These are phyloP conservation scores for Arizona elegans DNA, from an alignment of 2,113 vertebrate species.

Conservation along the genomic window DNA sequence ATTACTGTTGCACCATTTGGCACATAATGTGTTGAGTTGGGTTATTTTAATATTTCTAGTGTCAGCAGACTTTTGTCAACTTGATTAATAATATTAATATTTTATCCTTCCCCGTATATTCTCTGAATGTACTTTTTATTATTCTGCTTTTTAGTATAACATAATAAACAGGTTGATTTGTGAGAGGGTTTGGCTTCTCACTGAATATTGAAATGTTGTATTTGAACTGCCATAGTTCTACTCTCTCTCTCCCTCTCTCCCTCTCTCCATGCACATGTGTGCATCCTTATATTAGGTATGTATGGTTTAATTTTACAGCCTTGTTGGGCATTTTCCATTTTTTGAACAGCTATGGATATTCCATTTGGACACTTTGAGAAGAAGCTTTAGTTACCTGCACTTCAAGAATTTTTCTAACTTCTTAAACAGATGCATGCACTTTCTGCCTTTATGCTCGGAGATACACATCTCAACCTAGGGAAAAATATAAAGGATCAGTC, in stretches of 20 bases:
- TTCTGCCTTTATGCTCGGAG: not conserved
- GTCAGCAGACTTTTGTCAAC: not conserved
- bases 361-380: not conserved
- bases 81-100: slow-evolving; percentile 13
- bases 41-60: not conserved
- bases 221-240: not conserved
- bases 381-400: not conserved
- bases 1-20: fast-evolving
- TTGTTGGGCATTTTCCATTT: not conserved
- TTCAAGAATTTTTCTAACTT: not conserved
- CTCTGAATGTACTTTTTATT: not conserved
- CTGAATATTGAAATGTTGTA: not conserved
- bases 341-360: not conserved
- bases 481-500: not conserved
- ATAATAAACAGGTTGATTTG: fast-evolving
- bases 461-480: not conserved
- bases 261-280: too few relatives aligned
- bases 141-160: not conserved
- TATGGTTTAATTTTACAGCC: not conserved
- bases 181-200: not conserved
- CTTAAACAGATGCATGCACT: not conserved
- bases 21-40: not conserved
- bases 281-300: not conserved
- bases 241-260: too few relatives aligned
- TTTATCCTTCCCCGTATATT: not conserved